Base-by-base conservation (phyloP, 2,113 vertebrate species). In the Oreochromis aureus region DNA sequence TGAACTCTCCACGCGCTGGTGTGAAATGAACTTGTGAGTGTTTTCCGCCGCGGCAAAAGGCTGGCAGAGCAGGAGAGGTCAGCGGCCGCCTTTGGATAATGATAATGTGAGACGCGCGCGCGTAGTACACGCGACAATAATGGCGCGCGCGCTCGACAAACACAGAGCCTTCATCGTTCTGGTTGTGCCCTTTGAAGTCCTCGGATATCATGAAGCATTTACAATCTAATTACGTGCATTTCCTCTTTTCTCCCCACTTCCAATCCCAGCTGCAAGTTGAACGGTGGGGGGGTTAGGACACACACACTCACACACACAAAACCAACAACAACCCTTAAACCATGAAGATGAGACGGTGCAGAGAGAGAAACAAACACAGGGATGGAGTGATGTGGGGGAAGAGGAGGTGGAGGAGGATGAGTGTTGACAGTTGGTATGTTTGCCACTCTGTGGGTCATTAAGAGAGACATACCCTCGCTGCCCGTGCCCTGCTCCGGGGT, bases 371-470 rank as follows among this genome's bases (percentile, higher is more conserved):
- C 87, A 95, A 86, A 92, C 85, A 86, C 12, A 6, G 81, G 48
- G 71, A 87, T 27, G 84, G 80, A 80, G 53, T 53, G 39, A n/a
- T 10, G 78, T 15, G 58, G 44, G 87, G 59, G 10, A 63, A n/a
- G 3, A 86, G 81, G 89, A 46, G 78, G 73, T 82, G 44, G 55
- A 87, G 82, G 90, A 32, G 82, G 91, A 95, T 90, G 92, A 63
- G 89, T 90, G 93, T 89, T 94, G 95, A 96, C 95, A 96, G 94
- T 93, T 88, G 85, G 86, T 94, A 93, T 94, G 89, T 93, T 83
- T 88, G 88, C 80, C 76, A 82, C 85, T 94, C 91, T 89, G 51
- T 83, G 87, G 94, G 93, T 95, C 91, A 90, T 92, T 88, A 85
- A 30, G 87, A 89, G 91, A 91, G 90, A 82, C 87, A 76, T 63